Evolutionary conservation across 1,140 invertebrate species (phyloP).

Genomic region (Melipona quadrifasciata): DNA sequence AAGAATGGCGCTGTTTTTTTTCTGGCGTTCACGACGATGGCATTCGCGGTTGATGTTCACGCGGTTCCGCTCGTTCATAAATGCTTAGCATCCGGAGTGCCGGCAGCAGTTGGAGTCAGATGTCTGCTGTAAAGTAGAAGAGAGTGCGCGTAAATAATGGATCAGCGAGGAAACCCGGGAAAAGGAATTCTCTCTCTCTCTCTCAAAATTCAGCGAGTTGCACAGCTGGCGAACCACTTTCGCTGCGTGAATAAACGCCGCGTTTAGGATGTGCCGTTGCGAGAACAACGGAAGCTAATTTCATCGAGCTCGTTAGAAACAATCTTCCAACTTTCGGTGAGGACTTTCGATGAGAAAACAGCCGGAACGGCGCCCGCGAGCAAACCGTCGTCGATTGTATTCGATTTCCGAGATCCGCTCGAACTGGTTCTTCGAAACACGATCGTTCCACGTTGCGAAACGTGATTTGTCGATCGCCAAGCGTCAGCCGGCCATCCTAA

Average conservation of each 20-base stretch:
- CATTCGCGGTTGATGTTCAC: not conserved
- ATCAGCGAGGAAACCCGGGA: constrained; percentile 12
- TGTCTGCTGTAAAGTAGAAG: constrained; percentile 22
- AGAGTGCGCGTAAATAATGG: constrained; percentile 44
- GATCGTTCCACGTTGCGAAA: not conserved
- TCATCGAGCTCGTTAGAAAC: no score
- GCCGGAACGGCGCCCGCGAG: not conserved
- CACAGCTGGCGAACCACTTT: constrained; percentile 24
- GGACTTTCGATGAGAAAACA: no score
- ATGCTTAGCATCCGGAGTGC: constrained; percentile 22
- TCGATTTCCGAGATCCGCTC: not conserved
- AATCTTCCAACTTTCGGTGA: no score
- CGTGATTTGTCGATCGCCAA: not conserved
- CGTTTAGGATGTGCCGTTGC: not conserved
- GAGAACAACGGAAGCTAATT: not conserved
- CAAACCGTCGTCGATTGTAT: not conserved
- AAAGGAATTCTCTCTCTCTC: constrained; percentile 7
- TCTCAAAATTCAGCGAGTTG: constrained; percentile 25
- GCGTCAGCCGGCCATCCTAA: constrained; percentile 24
- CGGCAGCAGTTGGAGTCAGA: constrained; percentile 30
- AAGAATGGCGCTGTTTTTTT: not conserved
- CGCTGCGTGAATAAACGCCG: constrained; percentile 18
- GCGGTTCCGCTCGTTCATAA: constrained; percentile 23
- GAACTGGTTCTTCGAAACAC: not conserved
- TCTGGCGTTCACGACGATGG: not conserved